Conservation (phyloP, 2,888 invertebrate species). For the Phorcus lineatus region DNA sequence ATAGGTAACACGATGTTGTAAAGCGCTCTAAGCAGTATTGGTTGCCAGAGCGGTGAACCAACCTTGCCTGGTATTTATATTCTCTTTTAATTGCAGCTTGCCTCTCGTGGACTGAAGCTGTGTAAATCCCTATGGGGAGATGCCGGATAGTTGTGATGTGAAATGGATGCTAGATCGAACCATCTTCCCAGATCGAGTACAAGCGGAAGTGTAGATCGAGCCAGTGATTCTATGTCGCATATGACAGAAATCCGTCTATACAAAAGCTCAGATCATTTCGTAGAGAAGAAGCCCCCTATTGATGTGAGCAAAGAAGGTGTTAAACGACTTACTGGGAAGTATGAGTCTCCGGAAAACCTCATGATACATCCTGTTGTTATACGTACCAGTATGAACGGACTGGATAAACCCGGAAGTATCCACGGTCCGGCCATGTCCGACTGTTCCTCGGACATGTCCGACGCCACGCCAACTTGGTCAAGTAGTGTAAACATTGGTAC, state of each 20-base stretch:
- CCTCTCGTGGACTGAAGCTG: not conserved
- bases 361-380: constrained; percentile 26
- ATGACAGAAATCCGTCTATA: not conserved
- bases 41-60: not conserved
- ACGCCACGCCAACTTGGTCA: constrained; percentile 37
- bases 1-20: not conserved
- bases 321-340: constrained; percentile 66
- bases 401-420: not conserved
- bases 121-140: not conserved
- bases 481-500: constrained; percentile 45
- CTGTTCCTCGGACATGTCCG: constrained; percentile 49
- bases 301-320: constrained; percentile 52
- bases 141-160: not conserved
- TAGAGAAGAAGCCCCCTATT: not conserved
- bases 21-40: not conserved
- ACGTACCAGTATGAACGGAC: constrained; percentile 12
- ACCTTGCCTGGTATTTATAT: not conserved
- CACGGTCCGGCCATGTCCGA: constrained; percentile 42
- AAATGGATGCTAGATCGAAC: not conserved
- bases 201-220: not conserved
- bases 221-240: not conserved
- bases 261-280: not conserved
- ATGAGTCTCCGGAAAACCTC: constrained; percentile 67
- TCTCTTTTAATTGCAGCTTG: not conserved
- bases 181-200: not conserved